Evolutionary conservation across 1,140 invertebrate species (phyloP).

Genomic region (Archivesica marissinica): DNA sequence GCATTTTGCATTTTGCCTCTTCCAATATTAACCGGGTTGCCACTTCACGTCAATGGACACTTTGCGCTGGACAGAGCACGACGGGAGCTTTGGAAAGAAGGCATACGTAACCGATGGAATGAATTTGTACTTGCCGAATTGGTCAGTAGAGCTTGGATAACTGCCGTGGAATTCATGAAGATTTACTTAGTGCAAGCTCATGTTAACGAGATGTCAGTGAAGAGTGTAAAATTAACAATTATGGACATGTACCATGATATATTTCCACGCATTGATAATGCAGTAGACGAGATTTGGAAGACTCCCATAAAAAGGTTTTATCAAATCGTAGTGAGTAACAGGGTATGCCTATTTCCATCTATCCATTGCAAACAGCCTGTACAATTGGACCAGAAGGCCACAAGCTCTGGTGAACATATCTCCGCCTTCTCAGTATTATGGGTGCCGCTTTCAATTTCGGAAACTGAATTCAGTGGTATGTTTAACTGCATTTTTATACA

Average conservation of each 20-base stretch:
- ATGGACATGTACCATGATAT: constrained; percentile 25
- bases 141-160: constrained; percentile 70
- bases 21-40: constrained; percentile 75
- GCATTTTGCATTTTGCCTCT: constrained; percentile 82
- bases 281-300: constrained; percentile 41
- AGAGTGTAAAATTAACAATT: background rate
- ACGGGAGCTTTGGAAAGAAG: constrained; percentile 75
- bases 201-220: background rate
- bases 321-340: background rate
- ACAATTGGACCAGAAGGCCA: background rate
- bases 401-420: background rate
- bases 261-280: constrained; percentile 34
- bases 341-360: background rate
- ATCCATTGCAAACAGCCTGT: background rate
- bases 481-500: background rate
- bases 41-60: constrained; percentile 80
- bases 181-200: constrained; percentile 10
- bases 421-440: background rate
- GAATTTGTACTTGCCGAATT: constrained; percentile 57
- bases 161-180: constrained; percentile 35
- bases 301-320: background rate
- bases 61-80: constrained; percentile 81
- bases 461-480: background rate
- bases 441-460: background rate
- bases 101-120: constrained; percentile 56